Base-by-base conservation (phyloP, 1,140 invertebrate genomes). In the Rhopalosiphum maidis region DNA sequence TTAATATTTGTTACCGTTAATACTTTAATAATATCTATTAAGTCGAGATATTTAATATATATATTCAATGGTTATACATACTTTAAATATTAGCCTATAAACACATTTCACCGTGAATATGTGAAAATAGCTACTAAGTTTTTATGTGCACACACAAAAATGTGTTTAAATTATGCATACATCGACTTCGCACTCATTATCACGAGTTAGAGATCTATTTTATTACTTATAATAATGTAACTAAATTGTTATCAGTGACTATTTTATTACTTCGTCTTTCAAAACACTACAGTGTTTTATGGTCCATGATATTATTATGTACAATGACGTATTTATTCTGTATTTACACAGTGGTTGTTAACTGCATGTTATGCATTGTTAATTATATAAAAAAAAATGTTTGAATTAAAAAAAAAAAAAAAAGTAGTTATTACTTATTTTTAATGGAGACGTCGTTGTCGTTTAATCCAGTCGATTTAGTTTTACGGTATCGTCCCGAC, bases 381-480 rank as follows among this genome's bases (percentile, higher is more conserved):
- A 77, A 77, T 77, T 77, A 68, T 68, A 46, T 68, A 68, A 30
- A 68, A 68, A 77, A 68, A 77, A 77, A n/a, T 77, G n/a, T n/a
- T 77, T n/a, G 30, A 18, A 21, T 35, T 77, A n/a, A n/a, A 77
- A 77, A 30, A 68, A n/a, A 77, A 77, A 30, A 68, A 54, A 54
- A 77, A 77, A 77, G 60, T 77, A 35, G 60, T 77, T 77, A 35
- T 77, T 77, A 77, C 60, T 77, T 77, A 68, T 77, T n/a, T n/a
- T 35, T 35, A 77, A 15, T 77, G 60, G 4, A 77, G 4, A 77
- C n/a, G 11, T 77, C n/a, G 30, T n/a, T n/a, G 60, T 77, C n/a
- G 60, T 77, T 77, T 77, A 18, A n/a, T 77, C 60, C 60, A 15
- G 60, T 15, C n/a, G n/a, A 77, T 77, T 77, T 77, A 77, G 30